A percentile compares a stretch with the other conserved stretches of the same genome.
Conservation (phyloP, 2,113 vertebrate genomes). For the Carassius carassius region DNA sequence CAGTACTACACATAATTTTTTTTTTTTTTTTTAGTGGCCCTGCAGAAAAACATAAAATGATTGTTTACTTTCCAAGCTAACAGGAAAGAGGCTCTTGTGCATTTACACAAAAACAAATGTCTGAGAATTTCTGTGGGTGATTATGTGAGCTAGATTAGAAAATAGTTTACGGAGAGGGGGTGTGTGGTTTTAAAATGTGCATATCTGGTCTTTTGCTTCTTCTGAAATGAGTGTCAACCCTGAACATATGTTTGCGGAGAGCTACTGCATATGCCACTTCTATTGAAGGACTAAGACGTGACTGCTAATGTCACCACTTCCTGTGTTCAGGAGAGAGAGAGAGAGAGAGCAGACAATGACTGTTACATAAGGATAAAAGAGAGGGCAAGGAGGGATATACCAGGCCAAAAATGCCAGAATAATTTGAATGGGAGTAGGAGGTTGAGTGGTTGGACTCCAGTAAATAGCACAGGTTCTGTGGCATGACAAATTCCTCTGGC, state of each 20-base stretch:
- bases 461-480: constrained; percentile 29
- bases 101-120: not conserved
- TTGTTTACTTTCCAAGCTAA: constrained; percentile 25
- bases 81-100: not conserved
- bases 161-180: not conserved
- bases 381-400: constrained; percentile 15
- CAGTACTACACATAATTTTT: not conserved
- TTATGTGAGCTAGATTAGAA: not conserved
- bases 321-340: constrained; percentile 15
- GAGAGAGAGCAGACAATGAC: not conserved
- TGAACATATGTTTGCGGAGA: not conserved
- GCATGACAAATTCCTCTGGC: constrained; percentile 21
- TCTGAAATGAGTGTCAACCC: not conserved
- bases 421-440: constrained; percentile 14
- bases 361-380: not conserved
- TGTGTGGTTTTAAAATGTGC: constrained; percentile 30
- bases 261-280: not conserved
- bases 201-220: not conserved
- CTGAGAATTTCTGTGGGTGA: not conserved
- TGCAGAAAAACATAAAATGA: not conserved
- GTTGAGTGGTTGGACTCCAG: constrained; percentile 5
- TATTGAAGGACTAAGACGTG: not conserved
- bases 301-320: constrained; percentile 39
- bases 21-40: not conserved
- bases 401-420: not conserved